Base-by-base conservation (phyloP, 1,140 invertebrate genomes). In the Brachionus angularis region DNA sequence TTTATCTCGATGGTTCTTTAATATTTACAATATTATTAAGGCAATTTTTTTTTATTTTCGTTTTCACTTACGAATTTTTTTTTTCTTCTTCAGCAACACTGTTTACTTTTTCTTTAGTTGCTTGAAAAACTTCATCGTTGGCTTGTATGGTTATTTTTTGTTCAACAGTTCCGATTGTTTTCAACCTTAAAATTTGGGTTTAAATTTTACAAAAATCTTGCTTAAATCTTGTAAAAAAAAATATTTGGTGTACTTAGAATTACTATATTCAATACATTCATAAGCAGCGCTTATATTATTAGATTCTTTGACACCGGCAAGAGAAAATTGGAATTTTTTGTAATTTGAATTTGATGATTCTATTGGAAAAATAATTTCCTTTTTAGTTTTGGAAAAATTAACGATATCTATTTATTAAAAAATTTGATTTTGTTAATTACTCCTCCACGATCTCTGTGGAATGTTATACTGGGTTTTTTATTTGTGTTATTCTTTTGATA, bases 71-170 rank as follows among this genome's bases (percentile, higher is more conserved):
- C 72, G 58, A 72, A 27, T 72, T 71, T 47, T 72, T 72, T 64
- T 72, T 72, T n/a, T 44, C 72, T 53, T 72, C 72, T 39, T 72
- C 53, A 5, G 29, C 53, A 14, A 39, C 49, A n/a, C 34, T 53
- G 14, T 29, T 64, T 7, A 72, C 61, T 42, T 72, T 72, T 21
- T 72, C 72, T 71, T 52, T 70, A 8, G 72, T 72, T 3, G 72
- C 44, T 72, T 72, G 72, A 70, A 70, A 72, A 5, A 71, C 44
- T 34, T 72, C 72, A 33, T 72, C 72, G 5, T 62, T 72, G 7
- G 72, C 72, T 44, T 47, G 44, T 7, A 72, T 67, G 5, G 72
- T 71, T 12, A 72, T 16, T 33, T 70, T 72, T 25, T 71, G 44
- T 36, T 44, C 47, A 4, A 72, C 46, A 34, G 21, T 72, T 46